Evolutionary conservation across 2,113 vertebrate genomes (phyloP).

Genomic region (Empidonax alnorum): DNA sequence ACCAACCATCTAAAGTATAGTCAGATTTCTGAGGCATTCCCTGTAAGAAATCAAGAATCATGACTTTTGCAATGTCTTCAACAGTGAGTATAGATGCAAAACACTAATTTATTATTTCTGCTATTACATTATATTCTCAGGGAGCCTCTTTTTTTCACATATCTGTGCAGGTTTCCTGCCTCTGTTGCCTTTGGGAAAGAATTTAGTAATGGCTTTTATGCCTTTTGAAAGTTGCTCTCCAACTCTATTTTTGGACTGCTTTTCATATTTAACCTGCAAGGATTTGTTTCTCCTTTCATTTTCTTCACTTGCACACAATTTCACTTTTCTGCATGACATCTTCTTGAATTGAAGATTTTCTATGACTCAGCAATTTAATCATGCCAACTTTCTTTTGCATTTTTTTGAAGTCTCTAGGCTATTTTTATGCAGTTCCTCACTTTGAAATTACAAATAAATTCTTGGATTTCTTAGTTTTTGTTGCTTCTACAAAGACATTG

Average conservation of each 20-base stretch:
- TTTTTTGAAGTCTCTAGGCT: neutral
- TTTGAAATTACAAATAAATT: neutral
- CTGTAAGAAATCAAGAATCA: neutral
- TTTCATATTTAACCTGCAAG: neutral
- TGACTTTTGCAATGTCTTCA: neutral
- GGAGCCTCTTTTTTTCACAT: neutral
- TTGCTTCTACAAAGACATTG: neutral
- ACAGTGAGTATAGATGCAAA: neutral
- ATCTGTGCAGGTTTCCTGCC: neutral
- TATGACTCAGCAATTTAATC: conserved; percentile 10
- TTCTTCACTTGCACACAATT: neutral
- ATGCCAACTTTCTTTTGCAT: neutral
- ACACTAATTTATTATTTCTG: neutral
- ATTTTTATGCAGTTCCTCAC: neutral
- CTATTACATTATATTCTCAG: neutral
- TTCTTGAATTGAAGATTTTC: conserved; percentile 11
- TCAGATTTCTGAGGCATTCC: neutral
- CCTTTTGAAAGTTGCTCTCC: neutral
- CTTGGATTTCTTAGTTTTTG: neutral
- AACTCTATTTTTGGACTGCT: neutral
- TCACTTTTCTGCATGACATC: neutral
- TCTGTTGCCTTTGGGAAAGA: neutral
- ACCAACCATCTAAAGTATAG: neutral
- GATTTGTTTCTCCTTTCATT: neutral
- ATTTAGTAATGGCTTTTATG: neutral